phyloP scores from a whole-genome alignment of 2,888 invertebrate species.

The Drosophila cyrtoloma region DNA sequence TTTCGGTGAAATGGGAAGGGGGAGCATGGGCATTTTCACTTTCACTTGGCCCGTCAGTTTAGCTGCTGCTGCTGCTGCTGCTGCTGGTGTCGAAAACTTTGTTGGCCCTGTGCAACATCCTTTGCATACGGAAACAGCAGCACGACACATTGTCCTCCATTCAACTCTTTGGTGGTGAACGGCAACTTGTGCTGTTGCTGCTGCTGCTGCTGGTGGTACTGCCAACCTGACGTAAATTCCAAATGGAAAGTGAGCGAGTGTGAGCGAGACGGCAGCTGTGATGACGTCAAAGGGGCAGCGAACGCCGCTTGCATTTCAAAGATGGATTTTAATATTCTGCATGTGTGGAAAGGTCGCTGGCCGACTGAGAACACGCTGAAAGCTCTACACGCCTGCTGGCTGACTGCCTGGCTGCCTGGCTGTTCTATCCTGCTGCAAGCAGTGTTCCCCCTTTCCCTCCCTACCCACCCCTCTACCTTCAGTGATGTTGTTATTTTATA shows the following conservation, averaged over 20 bases:
- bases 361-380: slow-evolving; percentile 54
- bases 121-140: slow-evolving; percentile 83
- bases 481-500: slow-evolving; percentile 30
- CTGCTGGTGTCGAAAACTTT: slow-evolving; percentile 68
- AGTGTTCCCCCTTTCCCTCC: not conserved
- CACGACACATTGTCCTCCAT: slow-evolving; percentile 71
- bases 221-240: slow-evolving; percentile 79
- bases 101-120: slow-evolving; percentile 78
- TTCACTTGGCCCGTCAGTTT: slow-evolving; percentile 79
- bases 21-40: slow-evolving; percentile 67
- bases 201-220: slow-evolving; percentile 37
- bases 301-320: slow-evolving; percentile 78
- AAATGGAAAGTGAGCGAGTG: slow-evolving; percentile 45
- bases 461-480: not conserved
- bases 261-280: slow-evolving; percentile 62
- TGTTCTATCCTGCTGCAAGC: slow-evolving; percentile 11
- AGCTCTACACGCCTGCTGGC: not conserved
- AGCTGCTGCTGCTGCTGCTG: slow-evolving; percentile 51
- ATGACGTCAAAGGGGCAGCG: slow-evolving; percentile 62
- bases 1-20: not conserved
- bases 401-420: slow-evolving; percentile 12
- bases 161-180: slow-evolving; percentile 73
- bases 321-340: slow-evolving; percentile 83
- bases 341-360: slow-evolving; percentile 83
- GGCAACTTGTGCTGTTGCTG: slow-evolving; percentile 9